Evolutionary conservation across 2,113 vertebrate genomes (phyloP).

Genomic region (Chauna torquata): DNA sequence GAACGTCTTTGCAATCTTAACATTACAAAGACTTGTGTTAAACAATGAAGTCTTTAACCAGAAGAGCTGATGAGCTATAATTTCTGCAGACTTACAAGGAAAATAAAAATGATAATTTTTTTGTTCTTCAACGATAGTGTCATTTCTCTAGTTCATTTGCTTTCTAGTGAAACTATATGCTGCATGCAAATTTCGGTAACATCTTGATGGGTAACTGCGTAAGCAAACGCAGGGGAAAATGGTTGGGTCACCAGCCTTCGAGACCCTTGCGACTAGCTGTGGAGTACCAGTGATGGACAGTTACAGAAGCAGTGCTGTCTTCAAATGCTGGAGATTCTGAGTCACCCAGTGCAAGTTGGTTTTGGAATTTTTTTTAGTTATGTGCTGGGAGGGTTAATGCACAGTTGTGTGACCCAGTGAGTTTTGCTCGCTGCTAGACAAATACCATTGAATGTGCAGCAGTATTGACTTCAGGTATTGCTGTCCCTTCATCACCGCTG

Average conservation of each 20-base stretch:
- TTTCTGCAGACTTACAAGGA: not conserved
- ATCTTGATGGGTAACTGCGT: not conserved
- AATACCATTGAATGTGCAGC: not conserved
- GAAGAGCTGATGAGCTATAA: not conserved
- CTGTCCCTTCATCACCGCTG: not conserved
- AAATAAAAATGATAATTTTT: not conserved
- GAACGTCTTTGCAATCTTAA: not conserved
- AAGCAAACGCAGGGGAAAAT: not conserved
- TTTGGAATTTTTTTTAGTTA: not conserved
- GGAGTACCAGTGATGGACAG: slow-evolving; percentile 10
- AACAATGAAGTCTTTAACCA: not conserved
- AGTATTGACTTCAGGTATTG: not conserved
- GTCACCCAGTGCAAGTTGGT: slow-evolving; percentile 56
- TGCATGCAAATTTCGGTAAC: not conserved
- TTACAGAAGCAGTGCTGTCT: slow-evolving; percentile 31
- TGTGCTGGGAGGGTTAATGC: not conserved
- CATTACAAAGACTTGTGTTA: not conserved
- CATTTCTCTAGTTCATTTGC: not conserved
- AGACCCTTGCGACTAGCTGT: slow-evolving; percentile 15
- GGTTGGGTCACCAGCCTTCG: slow-evolving; percentile 34
- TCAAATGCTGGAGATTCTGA: slow-evolving; percentile 11
- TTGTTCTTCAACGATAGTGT: not conserved
- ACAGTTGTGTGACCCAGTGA: not conserved
- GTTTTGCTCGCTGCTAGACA: not conserved
- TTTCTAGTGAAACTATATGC: not conserved